Conservation (phyloP, 2,113 vertebrate genomes). For the Plectropomus leopardus region DNA sequence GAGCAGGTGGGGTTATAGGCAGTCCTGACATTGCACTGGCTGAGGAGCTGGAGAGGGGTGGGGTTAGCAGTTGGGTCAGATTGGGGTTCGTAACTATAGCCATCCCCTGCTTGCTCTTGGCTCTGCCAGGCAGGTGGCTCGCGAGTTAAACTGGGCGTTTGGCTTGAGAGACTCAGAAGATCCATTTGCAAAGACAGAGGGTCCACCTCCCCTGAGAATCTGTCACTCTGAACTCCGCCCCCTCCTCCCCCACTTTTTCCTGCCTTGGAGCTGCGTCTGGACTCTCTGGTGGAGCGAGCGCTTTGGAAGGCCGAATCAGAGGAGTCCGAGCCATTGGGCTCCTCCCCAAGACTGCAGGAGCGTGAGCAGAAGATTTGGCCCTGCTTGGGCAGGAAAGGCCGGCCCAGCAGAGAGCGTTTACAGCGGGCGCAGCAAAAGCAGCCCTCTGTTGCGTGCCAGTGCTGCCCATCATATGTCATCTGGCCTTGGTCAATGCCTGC, state of each 20-base stretch:
- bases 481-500: slow-evolving; percentile 98
- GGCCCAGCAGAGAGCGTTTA: slow-evolving; percentile 95
- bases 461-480: slow-evolving; percentile 98
- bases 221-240: slow-evolving; percentile 82
- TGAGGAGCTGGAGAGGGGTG: slow-evolving; percentile 93
- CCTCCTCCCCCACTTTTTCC: slow-evolving; percentile 87
- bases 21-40: slow-evolving; percentile 95
- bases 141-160: slow-evolving; percentile 94
- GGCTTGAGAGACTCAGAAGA: slow-evolving; percentile 96
- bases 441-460: slow-evolving; percentile 97
- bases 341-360: slow-evolving; percentile 93
- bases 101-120: slow-evolving; percentile 80
- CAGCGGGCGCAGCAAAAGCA: slow-evolving; percentile 98
- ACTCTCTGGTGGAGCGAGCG: slow-evolving; percentile 93
- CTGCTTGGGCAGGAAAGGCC: slow-evolving; percentile 97
- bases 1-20: slow-evolving; percentile 87
- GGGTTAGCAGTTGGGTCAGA: slow-evolving; percentile 82
- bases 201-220: slow-evolving; percentile 93
- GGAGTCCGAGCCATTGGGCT: slow-evolving; percentile 94
- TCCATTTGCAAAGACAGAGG: slow-evolving; percentile 98
- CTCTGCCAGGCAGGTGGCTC: slow-evolving; percentile 93
- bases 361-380: slow-evolving; percentile 99
- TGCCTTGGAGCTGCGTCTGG: slow-evolving; percentile 92
- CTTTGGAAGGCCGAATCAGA: slow-evolving; percentile 98
- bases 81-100: slow-evolving; percentile 88